Conservation (phyloP, 2,888 invertebrate species). For the Drosophila sordidula region DNA sequence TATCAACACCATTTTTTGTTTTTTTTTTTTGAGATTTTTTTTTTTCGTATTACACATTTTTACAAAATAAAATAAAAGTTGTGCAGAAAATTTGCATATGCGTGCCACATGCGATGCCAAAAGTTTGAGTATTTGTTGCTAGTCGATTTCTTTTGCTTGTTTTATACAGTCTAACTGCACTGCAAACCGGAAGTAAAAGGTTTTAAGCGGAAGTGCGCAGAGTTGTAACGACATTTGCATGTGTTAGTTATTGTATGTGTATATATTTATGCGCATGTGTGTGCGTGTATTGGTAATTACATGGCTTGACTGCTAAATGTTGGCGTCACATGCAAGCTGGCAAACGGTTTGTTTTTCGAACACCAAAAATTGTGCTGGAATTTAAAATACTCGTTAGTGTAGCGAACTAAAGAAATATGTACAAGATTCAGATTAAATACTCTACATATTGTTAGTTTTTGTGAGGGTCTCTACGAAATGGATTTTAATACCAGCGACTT, state of each 20-base stretch:
- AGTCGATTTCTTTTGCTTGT: slow-evolving; percentile 39
- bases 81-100: slow-evolving; percentile 53
- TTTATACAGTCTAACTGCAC: slow-evolving; percentile 53
- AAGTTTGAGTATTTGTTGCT: slow-evolving; percentile 48
- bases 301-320: slow-evolving; percentile 60
- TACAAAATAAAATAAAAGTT: slow-evolving; percentile 25
- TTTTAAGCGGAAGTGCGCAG: slow-evolving; percentile 72
- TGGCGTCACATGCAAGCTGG: slow-evolving; percentile 52
- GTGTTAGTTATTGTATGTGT: slow-evolving; percentile 12
- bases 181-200: slow-evolving; percentile 70
- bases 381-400: slow-evolving; percentile 25
- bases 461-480: neutral
- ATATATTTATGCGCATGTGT: neutral
- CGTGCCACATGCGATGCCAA: slow-evolving; percentile 69
- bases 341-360: slow-evolving; percentile 63
- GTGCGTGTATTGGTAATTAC: slow-evolving; percentile 59
- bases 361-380: slow-evolving; percentile 42
- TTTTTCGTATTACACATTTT: slow-evolving; percentile 20
- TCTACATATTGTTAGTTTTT: neutral
- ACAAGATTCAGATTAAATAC: slow-evolving; percentile 11
- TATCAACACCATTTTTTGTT: slow-evolving; percentile 12
- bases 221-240: slow-evolving; percentile 56
- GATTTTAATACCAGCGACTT: neutral
- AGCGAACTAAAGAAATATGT: slow-evolving; percentile 8
- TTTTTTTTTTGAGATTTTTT: neutral